Evolutionary conservation across 1,140 invertebrate species (phyloP), one percentile per base, ranked within the genome.

Genomic region (Drosophila nannoptera): DNA sequence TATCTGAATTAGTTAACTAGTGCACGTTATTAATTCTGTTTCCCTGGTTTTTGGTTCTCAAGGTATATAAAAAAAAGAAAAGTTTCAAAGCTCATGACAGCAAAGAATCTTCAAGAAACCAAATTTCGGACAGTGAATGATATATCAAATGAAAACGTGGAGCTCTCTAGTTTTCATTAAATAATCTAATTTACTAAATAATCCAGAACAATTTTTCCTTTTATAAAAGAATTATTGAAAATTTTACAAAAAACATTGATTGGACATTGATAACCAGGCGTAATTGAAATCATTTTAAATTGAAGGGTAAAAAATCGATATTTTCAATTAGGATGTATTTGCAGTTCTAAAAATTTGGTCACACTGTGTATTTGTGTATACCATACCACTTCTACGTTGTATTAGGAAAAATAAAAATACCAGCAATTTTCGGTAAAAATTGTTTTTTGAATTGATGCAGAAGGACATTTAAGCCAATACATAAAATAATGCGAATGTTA

Each of bases 311-410:
- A 22, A 22, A 22, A 7, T 11, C 5, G 2, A n/a, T 22, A 7
- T 8, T 45, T 32, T 50, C 6, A 12, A 45, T 36, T 4, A 7
- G 4, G 56, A 32, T 8, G 12, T 16, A 31, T 49, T 49, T 50
- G 29, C 35, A 36, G 16, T 11, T 35, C 5, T 3, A n/a, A 9
- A 14, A 50, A 11, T 32, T 42, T 55, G 66, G 66, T 7, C 66
- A 63, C 60, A 69, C 52, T 64, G 36, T 31, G 5, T 9, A 56
- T 56, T 69, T 64, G 60, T 61, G 65, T 68, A 68, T 62, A 68
- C 65, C 42, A 62, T 35, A 62, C 35, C 42, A 68, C 49, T 68
- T 63, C 12, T 48, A 29, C 22, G 33, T 62, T 62, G 59, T 53
- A 42, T 40, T 68, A 29, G 64, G 22, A 42, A 46, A 62, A 62